Evolutionary conservation across 2,797 vertebrate species (phyloP).

Genomic region (Vultur gryphus): DNA sequence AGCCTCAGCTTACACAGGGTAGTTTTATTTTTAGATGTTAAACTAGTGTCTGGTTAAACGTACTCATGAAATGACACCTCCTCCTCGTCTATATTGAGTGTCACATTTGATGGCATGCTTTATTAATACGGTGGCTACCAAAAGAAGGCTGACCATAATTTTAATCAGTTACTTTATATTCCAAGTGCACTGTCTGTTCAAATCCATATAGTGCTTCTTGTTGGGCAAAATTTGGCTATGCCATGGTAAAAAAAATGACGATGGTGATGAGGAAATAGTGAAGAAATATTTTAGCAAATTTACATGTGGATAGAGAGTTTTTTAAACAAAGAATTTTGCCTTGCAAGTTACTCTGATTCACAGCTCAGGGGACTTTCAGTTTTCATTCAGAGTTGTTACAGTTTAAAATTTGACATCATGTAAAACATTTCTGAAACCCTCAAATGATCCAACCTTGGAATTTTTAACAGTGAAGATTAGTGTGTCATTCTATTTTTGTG

Average conservation of each 20-base stretch:
- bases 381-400: neutral
- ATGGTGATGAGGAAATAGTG: neutral
- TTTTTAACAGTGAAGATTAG: neutral
- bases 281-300: neutral
- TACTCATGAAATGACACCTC: neutral
- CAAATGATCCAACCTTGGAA: neutral
- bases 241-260: neutral
- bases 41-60: neutral
- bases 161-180: neutral
- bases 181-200: neutral
- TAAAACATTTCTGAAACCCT: neutral
- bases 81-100: neutral
- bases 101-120: neutral
- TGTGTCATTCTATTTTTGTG: neutral
- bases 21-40: slow-evolving; percentile 16
- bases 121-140: neutral
- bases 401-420: neutral
- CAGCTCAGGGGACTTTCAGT: neutral
- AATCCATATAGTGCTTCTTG: neutral
- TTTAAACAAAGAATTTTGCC: neutral
- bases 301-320: neutral
- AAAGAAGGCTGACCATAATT: neutral
- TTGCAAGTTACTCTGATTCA: neutral
- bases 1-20: neutral
- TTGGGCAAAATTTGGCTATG: neutral